phyloP scores from a whole-genome alignment of 2,888 invertebrate species.

The Bellardia pandia region DNA sequence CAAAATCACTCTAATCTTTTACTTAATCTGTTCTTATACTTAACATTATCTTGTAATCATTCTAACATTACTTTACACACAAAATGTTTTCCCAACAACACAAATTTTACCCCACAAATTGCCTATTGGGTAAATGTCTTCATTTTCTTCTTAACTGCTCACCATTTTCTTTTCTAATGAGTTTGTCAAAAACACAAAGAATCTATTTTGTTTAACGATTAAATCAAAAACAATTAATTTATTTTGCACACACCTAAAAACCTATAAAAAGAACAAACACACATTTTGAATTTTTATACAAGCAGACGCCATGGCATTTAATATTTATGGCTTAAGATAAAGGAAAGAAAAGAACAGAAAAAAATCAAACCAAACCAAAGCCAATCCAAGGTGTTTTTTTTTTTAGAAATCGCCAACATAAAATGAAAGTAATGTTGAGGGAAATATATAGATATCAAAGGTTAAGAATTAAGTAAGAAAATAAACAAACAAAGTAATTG shows the following conservation, averaged over 20 bases:
- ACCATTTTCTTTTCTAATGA: conserved; percentile 20
- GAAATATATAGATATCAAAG: neutral
- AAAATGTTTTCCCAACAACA: too few species aligned
- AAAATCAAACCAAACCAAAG: conserved; percentile 11
- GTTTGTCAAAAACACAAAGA: conserved; percentile 25
- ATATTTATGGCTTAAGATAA: conserved; percentile 57
- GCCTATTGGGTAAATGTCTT: neutral
- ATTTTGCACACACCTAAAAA: conserved; percentile 53
- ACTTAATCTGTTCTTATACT: too few species aligned
- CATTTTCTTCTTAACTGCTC: neutral
- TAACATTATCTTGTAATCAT: too few species aligned
- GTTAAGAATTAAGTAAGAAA: neutral
- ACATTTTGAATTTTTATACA: conserved; percentile 22
- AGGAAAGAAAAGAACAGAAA: conserved; percentile 15
- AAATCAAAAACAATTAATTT: conserved; percentile 45
- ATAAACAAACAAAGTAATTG: neutral
- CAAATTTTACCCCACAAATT: neutral
- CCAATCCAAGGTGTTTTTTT: conserved; percentile 39
- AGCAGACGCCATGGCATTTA: neutral
- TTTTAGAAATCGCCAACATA: conserved; percentile 7
- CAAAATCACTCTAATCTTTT: too few species aligned
- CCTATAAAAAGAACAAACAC: conserved; percentile 3
- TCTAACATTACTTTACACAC: too few species aligned
- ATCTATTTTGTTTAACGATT: conserved; percentile 9
- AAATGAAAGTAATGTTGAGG: conserved; percentile 17